A percentile compares a stretch with the other conserved stretches of the same genome.
Conservation (phyloP, 92 coral and sea anemone species). For the Plumapathes pennacea region DNA sequence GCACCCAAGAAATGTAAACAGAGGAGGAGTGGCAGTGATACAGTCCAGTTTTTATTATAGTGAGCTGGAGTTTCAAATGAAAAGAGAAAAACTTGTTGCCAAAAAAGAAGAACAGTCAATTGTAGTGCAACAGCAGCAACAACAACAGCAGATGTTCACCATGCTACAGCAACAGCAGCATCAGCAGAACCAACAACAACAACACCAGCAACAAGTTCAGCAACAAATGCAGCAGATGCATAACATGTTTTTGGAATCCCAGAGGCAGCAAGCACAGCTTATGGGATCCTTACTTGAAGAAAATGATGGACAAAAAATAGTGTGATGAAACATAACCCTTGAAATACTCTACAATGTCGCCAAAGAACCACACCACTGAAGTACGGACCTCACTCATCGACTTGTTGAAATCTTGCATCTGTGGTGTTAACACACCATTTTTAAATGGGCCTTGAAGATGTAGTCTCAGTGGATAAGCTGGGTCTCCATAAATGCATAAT, state of each 20-base stretch:
- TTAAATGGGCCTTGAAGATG: too few relatives aligned
- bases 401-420: too few relatives aligned
- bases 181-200: constrained; percentile 17
- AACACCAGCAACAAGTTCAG: constrained; percentile 26
- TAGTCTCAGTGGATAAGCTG: too few relatives aligned
- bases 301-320: constrained; percentile 31
- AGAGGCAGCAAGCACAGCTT: constrained; percentile 46
- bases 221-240: constrained; percentile 45
- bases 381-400: too few relatives aligned
- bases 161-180: constrained; percentile 43
- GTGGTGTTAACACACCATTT: too few relatives aligned
- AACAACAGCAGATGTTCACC: constrained; percentile 37
- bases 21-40: constrained; percentile 32
- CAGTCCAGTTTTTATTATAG: constrained; percentile 21
- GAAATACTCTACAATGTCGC: constrained; percentile 39
- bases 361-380: constrained; percentile 35
- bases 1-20: constrained; percentile 24
- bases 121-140: constrained; percentile 25
- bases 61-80: constrained; percentile 26
- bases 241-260: constrained; percentile 42
- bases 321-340: constrained; percentile 46
- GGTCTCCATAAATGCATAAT: too few relatives aligned
- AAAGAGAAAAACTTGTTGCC: constrained; percentile 36
- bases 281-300: constrained; percentile 45
- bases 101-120: constrained; percentile 30